Conservation (phyloP, 2,888 invertebrate genomes). For the Drosophila borborema region DNA sequence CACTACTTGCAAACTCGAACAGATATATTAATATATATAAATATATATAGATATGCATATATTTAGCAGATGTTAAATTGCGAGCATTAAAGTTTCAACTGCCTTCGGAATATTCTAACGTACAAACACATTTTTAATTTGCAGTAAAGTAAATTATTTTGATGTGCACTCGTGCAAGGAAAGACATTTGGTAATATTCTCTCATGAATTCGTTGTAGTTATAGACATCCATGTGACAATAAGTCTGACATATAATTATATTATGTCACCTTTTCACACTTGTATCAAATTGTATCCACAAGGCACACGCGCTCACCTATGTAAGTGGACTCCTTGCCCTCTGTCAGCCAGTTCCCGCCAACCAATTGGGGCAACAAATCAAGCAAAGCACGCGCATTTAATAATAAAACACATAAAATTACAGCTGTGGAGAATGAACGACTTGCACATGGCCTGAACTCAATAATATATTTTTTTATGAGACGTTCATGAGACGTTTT, state of each 20-base stretch:
- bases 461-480: background rate
- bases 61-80: too few species aligned
- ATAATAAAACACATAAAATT: constrained; percentile 14
- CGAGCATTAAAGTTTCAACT: too few species aligned
- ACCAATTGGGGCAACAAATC: constrained; percentile 56
- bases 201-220: background rate
- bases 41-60: too few species aligned
- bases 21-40: too few species aligned
- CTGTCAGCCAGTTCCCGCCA: background rate
- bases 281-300: constrained; percentile 47
- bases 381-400: constrained; percentile 33
- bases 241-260: constrained; percentile 6
- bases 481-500: background rate
- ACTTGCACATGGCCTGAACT: background rate
- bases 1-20: too few species aligned
- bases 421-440: background rate
- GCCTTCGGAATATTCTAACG: too few species aligned
- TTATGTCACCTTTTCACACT: constrained; percentile 46
- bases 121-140: too few species aligned
- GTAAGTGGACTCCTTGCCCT: constrained; percentile 1
- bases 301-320: background rate
- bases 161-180: too few species aligned
- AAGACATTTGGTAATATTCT: too few species aligned
- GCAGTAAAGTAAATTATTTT: too few species aligned
- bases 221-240: background rate